Base-by-base conservation (phyloP, 1,140 invertebrate genomes). In the Drosophila kurseongensis region DNA sequence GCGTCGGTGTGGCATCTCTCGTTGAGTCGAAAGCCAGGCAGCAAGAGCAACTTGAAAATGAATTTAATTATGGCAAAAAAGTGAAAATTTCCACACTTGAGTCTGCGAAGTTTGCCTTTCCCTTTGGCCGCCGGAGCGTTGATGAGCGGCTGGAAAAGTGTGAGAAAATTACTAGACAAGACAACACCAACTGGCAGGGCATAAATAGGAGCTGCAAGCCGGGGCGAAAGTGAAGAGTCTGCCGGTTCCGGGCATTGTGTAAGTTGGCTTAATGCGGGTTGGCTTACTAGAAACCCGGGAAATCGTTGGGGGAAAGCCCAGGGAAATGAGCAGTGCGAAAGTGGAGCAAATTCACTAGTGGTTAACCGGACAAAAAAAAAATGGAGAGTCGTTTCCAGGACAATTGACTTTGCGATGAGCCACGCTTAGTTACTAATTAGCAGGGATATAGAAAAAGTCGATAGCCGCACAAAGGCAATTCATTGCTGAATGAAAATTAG, bases 51-150 rank as follows among this genome's bases (percentile, higher is more conserved):
- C 79, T 90, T 83, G 63, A 91, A 83, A 80, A 90, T 78, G 82
- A 90, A 90, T 90, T 90, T 90, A 90, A 90, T 90, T 90, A 90
- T 88, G 72, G 75, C 69, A 83, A 75, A 85, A 86, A 90, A 90
- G 86, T 90, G 81, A 91, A 85, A 89, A 80, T 83, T 86, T 85
- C 80, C 80, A 91, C 83, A 91, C 91, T 91, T 83, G 65, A 80
- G 80, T 78, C 77, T 75, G 83, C 44, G 62, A 88, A 90, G 79
- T 90, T 89, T 89, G 40, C 75, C 79, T 59, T 75, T 69, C 58
- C 67, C 52, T 58, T 54, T 54, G 52, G 66, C 57, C 47, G 73
- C 42, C 62, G 45, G 51, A 47, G 60, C 69, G 83, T 88, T 82
- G 82, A 83, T 89, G 79, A 89, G 84, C 80, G 55, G 50, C 14